Evolutionary conservation across 92 coral and sea anemone species (phyloP), one percentile per base, ranked within the genome.

Genomic region (Phenganax stokvisi): DNA sequence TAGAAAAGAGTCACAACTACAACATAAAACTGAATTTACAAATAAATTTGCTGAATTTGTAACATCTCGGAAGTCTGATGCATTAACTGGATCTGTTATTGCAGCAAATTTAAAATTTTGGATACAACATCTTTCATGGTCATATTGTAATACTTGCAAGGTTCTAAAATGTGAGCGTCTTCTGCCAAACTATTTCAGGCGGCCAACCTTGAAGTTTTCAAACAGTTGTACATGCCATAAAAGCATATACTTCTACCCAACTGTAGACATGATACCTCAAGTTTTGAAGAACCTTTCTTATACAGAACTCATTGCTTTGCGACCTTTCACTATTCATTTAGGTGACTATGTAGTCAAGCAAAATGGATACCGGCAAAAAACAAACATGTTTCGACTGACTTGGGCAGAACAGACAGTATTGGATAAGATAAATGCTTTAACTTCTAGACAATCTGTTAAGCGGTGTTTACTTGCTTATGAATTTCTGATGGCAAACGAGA

Each of bases 321-420:
- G 72, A 28, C 87, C 84, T 1, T 79, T 79, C 5, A 76, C 75
- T 73, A 55, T 83, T 52, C 86, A 83, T 10, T 60, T 58, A 12
- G 74, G 86, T 4, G 86, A 70, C 0, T 79, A 85, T 69, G 30
- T 44, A 12, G 31, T 58, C 7, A 51, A 67, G 70, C 58, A 53
- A 6, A 73, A 70, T 47, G 87, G 87, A 2, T 85, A 85, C 27
- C 37, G 79, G 9, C 84, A 85, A 16, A 54, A 56, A 71, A 71
- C 52, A 27, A 71, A 71, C 57, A 9, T 71, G 8, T 71, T 27
- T 30, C 55, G 76, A 6, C 8, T 71, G 16, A 27, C 53, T 10
- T 71, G 76, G 76, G 4, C 52, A 9, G 12, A n/a, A 37, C 3
- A 71, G 2, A 71, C 52, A 3, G 76, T 71, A 9, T 71, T 27